A percentile compares a stretch with the other conserved stretches of the same genome.
These are phyloP conservation scores for Cantharis lateralis DNA, from an alignment of 2,888 invertebrate species.

Conservation along the genomic window DNA sequence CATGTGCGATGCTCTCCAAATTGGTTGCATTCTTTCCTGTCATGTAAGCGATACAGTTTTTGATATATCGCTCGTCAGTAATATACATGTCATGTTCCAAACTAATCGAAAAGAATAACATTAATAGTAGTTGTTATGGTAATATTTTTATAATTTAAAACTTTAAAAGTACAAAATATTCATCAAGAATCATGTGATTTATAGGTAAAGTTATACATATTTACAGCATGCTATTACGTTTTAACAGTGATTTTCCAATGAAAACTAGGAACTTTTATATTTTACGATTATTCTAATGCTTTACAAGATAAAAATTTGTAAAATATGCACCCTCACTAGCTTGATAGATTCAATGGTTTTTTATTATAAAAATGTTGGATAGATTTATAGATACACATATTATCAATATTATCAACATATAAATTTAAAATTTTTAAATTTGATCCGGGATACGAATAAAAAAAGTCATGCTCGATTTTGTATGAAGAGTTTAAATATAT, in stretches of 20 bases:
- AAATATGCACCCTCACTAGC: background rate
- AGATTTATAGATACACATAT: background rate
- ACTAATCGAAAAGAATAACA: background rate
- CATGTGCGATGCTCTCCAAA: background rate
- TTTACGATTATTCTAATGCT: background rate
- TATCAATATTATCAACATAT: background rate
- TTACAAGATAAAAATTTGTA: background rate
- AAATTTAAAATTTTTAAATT: background rate
- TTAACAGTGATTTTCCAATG: background rate
- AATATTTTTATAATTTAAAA: background rate
- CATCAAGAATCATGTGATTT: background rate
- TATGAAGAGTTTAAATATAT: background rate
- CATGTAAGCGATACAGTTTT: slow-evolving; percentile 3
- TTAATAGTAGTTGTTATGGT: background rate
- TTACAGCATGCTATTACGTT: background rate
- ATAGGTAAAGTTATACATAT: background rate
- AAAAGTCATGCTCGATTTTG: background rate
- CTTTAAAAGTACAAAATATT: background rate
- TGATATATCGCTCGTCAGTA: background rate
- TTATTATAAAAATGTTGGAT: background rate
- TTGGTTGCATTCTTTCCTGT: background rate
- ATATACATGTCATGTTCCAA: background rate
- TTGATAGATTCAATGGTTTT: background rate
- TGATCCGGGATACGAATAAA: background rate
- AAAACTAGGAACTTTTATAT: background rate